Base-by-base conservation (phyloP, 1,140 invertebrate species). In the Brachionus asplanchnoidis region DNA sequence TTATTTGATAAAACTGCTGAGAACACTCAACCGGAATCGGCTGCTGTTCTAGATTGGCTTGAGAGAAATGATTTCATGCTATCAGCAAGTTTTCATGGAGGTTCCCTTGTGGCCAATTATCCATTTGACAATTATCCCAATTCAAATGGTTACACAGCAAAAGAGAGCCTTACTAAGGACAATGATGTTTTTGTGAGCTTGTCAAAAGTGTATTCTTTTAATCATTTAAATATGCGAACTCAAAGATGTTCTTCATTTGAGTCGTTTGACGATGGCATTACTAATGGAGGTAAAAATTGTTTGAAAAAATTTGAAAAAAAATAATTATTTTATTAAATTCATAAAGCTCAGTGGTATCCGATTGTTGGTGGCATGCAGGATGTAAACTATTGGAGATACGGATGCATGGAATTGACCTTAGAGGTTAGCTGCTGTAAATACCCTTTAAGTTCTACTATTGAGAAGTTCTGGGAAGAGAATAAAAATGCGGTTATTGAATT, bases 381-480 rank as follows among this genome's bases (percentile, higher is more conserved):
- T 89, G 99, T 95, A 90, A 99, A 99, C 89, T 99, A 99, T 88
- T 92, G 98, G 14, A 95, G 95, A 93, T 96, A 95, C 87, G 97
- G 96, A 60, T 97, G 95, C 88, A 97, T 99, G 95, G 97, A 99
- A 91, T 93, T 99, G 14, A 99, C 97, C 0, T 89, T 99, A 46
- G 97, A 99, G 89, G 92, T 99, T 66, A 97, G 95, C 0, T 99
- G 97, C 90, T 96, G 95, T 90, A 99, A 99, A 91, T 98, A 94
- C 90, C 97, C 97, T 0, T n/a, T 28, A 2, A 36, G 12, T 36
- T 20, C 28, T 11, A 23, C 56, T 8, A 12, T 82, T 28, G n/a
- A 32, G 44, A 60, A 65, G 9, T 65, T 36, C n/a, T 82, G 79
- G 79, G 12, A 20, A 17, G 36, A 82, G 14, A 82, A 82, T 20